Percentiles rank a stretch among this genome's conserved stretches.
Evolutionary conservation across 1,140 invertebrate genomes (phyloP).

Genomic region (Trinorchestia longiramus): DNA sequence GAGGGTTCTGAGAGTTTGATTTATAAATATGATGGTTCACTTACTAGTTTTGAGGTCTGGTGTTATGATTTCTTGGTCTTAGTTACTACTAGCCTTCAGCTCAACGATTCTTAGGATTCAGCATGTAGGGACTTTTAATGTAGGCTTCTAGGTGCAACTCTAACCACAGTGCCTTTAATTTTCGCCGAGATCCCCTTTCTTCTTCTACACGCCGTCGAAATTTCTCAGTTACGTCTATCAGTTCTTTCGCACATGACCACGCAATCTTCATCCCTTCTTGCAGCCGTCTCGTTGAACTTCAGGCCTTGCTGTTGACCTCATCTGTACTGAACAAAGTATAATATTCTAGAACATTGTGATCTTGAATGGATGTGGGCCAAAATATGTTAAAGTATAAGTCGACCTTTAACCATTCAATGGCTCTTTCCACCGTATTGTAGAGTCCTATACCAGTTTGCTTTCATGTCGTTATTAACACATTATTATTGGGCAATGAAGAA

Average conservation of each 20-base stretch:
- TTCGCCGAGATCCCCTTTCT: background rate
- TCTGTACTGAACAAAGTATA: background rate
- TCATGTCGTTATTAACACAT: background rate
- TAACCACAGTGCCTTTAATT: background rate
- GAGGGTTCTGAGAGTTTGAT: background rate
- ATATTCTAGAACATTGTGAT: background rate
- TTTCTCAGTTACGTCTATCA: background rate
- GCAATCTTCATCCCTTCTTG: background rate
- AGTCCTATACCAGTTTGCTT: background rate
- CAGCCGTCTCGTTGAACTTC: background rate
- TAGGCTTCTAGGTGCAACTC: background rate
- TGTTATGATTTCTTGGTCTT: background rate
- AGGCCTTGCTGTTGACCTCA: background rate
- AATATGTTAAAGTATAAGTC: background rate
- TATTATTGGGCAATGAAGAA: background rate
- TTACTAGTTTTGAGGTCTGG: background rate
- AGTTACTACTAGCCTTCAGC: background rate
- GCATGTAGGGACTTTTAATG: background rate
- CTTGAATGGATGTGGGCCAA: background rate
- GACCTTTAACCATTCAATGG: background rate
- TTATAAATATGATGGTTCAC: background rate
- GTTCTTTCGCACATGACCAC: background rate
- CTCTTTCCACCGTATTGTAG: background rate
- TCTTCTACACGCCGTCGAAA: background rate
- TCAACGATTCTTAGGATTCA: background rate